Percentiles rank a stretch among this genome's conserved stretches.
phyloP scores from a whole-genome alignment of 2,113 vertebrate genomes.

The Rhegmatorhina hoffmannsi region DNA sequence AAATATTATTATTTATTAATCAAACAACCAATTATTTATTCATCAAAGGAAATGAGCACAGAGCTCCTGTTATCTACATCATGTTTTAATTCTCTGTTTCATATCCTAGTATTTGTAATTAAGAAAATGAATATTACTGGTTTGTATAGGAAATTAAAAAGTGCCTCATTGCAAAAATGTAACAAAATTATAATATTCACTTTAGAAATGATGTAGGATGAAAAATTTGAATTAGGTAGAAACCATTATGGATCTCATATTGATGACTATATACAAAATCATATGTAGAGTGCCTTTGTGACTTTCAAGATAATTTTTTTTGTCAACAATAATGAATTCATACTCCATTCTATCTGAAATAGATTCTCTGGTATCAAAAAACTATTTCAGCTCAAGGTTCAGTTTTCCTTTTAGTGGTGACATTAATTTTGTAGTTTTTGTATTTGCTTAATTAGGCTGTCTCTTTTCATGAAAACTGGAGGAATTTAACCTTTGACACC shows the following conservation, averaged over 20 bases:
- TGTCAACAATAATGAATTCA: neutral
- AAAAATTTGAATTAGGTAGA: neutral
- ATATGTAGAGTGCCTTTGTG: neutral
- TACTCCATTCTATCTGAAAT: neutral
- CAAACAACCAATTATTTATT: conserved; percentile 48
- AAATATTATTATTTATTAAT: conserved; percentile 62
- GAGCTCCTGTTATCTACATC: neutral
- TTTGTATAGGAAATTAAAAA: neutral
- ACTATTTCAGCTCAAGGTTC: neutral
- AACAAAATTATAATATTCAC: neutral
- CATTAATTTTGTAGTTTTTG: neutral
- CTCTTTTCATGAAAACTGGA: neutral
- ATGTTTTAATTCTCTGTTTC: conserved; percentile 7
- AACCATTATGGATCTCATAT: neutral
- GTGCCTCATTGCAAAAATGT: neutral
- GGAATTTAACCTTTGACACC: neutral
- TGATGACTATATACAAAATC: neutral
- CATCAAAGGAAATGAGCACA: conserved; percentile 41
- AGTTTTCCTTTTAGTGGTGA: neutral
- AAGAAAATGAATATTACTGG: neutral
- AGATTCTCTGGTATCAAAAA: neutral
- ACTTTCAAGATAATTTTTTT: neutral
- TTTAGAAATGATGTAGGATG: neutral
- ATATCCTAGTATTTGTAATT: neutral
- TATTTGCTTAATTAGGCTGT: neutral